These are phyloP conservation scores for Botia kubotai DNA, from an alignment of 2,797 vertebrate species.

Conservation along the genomic window DNA sequence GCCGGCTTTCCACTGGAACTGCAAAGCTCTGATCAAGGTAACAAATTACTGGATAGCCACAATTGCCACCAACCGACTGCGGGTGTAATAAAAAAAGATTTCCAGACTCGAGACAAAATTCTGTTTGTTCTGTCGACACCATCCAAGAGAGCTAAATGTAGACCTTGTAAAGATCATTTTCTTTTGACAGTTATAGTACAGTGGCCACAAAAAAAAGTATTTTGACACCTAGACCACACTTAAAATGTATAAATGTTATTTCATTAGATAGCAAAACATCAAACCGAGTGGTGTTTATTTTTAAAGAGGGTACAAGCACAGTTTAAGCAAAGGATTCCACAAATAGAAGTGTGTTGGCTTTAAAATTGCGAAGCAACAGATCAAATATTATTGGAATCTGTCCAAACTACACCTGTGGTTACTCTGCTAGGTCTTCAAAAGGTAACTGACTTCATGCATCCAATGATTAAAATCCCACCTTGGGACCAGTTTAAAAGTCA, in stretches of 20 bases:
- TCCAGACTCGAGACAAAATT: conserved; percentile 4
- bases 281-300: not conserved
- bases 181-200: conserved; percentile 12
- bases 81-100: not conserved
- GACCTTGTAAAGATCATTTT: conserved; percentile 12
- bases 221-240: not conserved
- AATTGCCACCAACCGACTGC: conserved; percentile 23
- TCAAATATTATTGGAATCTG: too few relatives aligned
- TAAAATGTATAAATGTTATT: not conserved
- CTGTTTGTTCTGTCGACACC: not conserved
- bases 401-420: too few relatives aligned
- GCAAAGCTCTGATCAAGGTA: conserved; percentile 49
- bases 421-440: too few relatives aligned
- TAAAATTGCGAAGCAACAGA: not conserved
- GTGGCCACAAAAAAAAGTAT: not conserved
- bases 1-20: conserved; percentile 51
- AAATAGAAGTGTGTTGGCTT: not conserved
- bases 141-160: conserved; percentile 10
- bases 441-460: too few relatives aligned
- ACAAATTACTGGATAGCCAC: conserved; percentile 31
- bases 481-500: too few relatives aligned
- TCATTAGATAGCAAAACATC: not conserved
- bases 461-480: too few relatives aligned
- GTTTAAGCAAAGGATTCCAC: not conserved
- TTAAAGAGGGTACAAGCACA: not conserved